Percentiles rank a stretch among this genome's conserved stretches.
Evolutionary conservation across 1,140 invertebrate species (phyloP).

Genomic region (Drosophila nasuta): DNA sequence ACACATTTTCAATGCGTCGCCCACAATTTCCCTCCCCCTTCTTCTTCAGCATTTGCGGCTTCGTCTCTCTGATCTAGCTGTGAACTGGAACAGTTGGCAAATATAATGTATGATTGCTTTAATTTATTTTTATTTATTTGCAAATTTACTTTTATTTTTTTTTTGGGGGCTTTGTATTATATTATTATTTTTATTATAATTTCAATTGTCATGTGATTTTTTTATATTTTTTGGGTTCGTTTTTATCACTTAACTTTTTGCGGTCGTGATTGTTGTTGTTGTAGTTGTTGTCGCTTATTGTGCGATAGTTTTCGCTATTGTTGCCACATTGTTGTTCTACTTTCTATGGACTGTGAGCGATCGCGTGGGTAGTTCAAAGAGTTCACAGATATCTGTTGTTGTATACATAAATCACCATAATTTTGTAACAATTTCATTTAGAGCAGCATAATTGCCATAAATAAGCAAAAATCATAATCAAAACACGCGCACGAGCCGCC

Average conservation of each 20-base stretch:
- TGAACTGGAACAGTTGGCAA: slow-evolving; percentile 65
- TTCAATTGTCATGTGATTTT: slow-evolving; percentile 75
- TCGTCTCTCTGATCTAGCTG: slow-evolving; percentile 23
- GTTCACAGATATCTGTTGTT: slow-evolving; percentile 24
- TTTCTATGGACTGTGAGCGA: slow-evolving; percentile 53
- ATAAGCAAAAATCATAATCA: slow-evolving; percentile 75
- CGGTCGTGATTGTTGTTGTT: slow-evolving; percentile 38
- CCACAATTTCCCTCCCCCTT: background rate
- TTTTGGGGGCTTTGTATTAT: slow-evolving; percentile 42
- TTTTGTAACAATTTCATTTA: slow-evolving; percentile 80
- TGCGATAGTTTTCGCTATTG: slow-evolving; percentile 16
- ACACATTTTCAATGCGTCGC: slow-evolving; percentile 57
- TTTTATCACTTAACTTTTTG: slow-evolving; percentile 46
- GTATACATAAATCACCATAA: slow-evolving; percentile 57
- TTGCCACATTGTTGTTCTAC: slow-evolving; percentile 62
- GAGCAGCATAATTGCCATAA: slow-evolving; percentile 73
- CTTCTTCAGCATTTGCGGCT: background rate
- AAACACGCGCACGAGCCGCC: slow-evolving; percentile 39
- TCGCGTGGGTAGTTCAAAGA: slow-evolving; percentile 64
- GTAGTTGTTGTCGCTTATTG: slow-evolving; percentile 37
- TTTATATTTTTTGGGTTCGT: slow-evolving; percentile 12
- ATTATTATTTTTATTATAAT: slow-evolving; percentile 52
- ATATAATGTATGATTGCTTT: slow-evolving; percentile 60
- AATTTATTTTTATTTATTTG: slow-evolving; percentile 78
- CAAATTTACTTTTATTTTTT: slow-evolving; percentile 49